Evolutionary conservation across 1,140 invertebrate genomes (phyloP).

Genomic region (Lepidotrigona ventralis): DNA sequence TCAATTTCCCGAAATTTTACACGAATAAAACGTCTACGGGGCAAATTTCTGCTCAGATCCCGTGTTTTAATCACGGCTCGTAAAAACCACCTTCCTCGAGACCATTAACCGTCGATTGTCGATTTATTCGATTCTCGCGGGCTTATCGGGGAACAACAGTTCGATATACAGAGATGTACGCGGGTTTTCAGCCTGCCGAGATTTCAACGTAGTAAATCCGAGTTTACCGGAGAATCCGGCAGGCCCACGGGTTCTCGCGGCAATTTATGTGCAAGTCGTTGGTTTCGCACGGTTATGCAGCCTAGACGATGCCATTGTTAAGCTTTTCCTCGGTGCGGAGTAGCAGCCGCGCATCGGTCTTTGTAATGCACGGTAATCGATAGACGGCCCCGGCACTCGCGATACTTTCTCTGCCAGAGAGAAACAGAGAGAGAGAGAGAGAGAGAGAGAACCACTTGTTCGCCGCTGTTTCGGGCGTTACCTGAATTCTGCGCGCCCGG

Average conservation of each 20-base stretch:
- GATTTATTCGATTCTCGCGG: neutral
- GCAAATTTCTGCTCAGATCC: too few relatives aligned
- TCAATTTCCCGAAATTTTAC: too few relatives aligned
- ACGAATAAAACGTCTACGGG: too few relatives aligned
- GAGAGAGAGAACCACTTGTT: slow-evolving; percentile 26
- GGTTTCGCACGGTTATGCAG: slow-evolving; percentile 49
- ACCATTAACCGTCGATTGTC: slow-evolving; percentile 18
- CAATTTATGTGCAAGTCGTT: slow-evolving; percentile 64
- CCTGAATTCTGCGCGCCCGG: neutral
- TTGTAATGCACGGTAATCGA: slow-evolving; percentile 53
- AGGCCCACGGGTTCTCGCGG: slow-evolving; percentile 43
- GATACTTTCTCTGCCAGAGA: slow-evolving; percentile 16
- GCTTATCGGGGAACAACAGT: slow-evolving; percentile 29
- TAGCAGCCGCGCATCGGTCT: slow-evolving; percentile 35
- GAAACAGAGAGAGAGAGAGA: too few relatives aligned
- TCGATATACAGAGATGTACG: slow-evolving; percentile 42
- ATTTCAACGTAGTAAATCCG: slow-evolving; percentile 66
- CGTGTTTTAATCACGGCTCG: too few relatives aligned
- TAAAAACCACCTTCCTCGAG: too few relatives aligned
- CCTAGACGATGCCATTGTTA: slow-evolving; percentile 10
- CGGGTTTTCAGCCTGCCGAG: slow-evolving; percentile 56
- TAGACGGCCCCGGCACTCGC: slow-evolving; percentile 13
- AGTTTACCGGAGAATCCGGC: slow-evolving; percentile 64
- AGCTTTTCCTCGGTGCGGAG: slow-evolving; percentile 22
- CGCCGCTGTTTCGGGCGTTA: neutral